These are phyloP conservation scores for Saimiri boliviensis DNA, from an alignment of 2,113 vertebrate species.

Conservation along the genomic window DNA sequence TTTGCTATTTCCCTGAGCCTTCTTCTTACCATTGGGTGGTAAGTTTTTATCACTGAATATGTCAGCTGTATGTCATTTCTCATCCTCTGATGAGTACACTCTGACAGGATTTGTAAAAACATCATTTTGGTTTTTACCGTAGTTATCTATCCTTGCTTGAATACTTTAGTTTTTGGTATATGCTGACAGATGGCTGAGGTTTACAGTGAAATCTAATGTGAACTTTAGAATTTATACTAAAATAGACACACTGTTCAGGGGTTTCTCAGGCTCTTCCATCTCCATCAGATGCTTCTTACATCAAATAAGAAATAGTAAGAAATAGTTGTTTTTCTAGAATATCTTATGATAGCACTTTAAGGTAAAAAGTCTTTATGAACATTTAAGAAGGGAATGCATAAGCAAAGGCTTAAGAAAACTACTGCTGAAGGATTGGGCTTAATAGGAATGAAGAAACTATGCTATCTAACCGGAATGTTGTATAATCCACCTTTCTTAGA, in stretches of 20 bases:
- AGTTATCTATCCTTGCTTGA: background rate
- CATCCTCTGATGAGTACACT: background rate
- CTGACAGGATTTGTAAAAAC: background rate
- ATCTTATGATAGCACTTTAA: background rate
- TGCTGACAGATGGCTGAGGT: background rate
- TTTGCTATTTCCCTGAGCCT: background rate
- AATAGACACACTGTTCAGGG: background rate
- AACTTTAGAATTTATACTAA: background rate
- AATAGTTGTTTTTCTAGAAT: background rate
- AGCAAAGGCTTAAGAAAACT: background rate
- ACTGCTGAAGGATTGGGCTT: background rate
- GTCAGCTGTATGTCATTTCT: background rate
- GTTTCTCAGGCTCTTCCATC: background rate
- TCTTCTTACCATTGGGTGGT: background rate
- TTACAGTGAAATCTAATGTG: background rate
- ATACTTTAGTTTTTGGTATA: background rate
- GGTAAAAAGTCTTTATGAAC: background rate
- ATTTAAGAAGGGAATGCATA: constrained; percentile 2
- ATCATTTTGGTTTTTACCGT: background rate
- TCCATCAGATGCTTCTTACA: background rate
- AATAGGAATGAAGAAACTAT: background rate
- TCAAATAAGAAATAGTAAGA: constrained; percentile 35
- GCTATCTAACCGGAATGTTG: background rate
- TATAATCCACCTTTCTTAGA: constrained; percentile 31
- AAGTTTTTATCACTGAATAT: background rate